Base-by-base conservation (phyloP, 2,797 vertebrate genomes). In the Australoheros facetus region DNA sequence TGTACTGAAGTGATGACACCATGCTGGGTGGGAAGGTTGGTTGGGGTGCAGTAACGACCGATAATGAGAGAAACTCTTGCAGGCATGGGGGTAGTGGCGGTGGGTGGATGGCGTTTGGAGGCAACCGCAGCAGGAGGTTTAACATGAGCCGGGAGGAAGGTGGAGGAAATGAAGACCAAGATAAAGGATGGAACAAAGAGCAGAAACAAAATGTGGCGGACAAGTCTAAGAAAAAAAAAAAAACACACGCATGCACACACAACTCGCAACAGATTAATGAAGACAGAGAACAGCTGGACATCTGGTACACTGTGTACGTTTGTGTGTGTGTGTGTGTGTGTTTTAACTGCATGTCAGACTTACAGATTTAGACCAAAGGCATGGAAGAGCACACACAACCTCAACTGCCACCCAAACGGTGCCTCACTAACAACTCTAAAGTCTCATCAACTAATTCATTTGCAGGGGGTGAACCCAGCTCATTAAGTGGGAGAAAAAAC, bases 51-150 rank as follows among this genome's bases (percentile, higher is more conserved):
- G 79, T 75, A 78, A 87, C 80, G 88, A 82, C 85, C 54, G 91
- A 94, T 96, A 95, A 96, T 94, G 95, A 95, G 95, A 92, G 89
- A 88, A 91, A 94, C 81, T 93, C 92, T 93, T 71, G 82, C 87
- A 90, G 86, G 91, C 85, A 87, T 80, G 75, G 85, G 80, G 82
- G 74, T 45, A 39, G 84, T 10, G 79, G 83, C n/a, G 32, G 91
- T 84, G 87, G 89, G 91, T 71, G 87, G 86, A 77, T 53, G 57
- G 82, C 28, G 81, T 91, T 92, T 87, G 77, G 88, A 91, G 89
- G 93, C 87, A 80, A 82, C 55, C 92, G 5, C 94, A 77, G 86
- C 90, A 34, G 92, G 93, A 70, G 88, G 87, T 84, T 89, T 78
- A 56, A 74, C 82, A 79, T 32, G 87, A 93, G 91, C 85, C 23